Evolutionary conservation across 2,888 invertebrate genomes (phyloP).

Genomic region (Carcina quercana): DNA sequence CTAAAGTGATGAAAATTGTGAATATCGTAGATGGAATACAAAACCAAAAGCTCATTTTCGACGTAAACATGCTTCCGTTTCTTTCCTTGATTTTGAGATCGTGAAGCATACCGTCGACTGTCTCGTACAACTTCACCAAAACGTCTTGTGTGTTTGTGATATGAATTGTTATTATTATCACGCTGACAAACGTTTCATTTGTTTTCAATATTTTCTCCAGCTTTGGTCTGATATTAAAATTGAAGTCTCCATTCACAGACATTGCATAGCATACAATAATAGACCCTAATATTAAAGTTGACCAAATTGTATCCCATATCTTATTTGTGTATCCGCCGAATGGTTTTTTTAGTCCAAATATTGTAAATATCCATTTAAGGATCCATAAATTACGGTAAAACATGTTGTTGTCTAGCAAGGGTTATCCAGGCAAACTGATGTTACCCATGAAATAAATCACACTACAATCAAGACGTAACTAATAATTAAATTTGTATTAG

Average conservation of each 20-base stretch:
- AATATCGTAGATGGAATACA: constrained; percentile 19
- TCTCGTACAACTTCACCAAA: constrained; percentile 24
- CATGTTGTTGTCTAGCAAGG: no score
- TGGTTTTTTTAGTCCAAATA: constrained; percentile 32
- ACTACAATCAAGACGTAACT: no score
- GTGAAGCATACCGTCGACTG: constrained; percentile 18
- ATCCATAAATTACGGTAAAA: constrained; percentile 28
- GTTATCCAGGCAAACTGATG: no score
- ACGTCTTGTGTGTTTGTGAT: constrained; percentile 18
- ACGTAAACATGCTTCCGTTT: constrained; percentile 23
- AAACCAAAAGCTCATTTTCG: constrained; percentile 35
- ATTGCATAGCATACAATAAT: constrained; percentile 17
- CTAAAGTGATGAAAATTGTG: constrained; percentile 23
- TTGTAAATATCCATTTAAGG: constrained; percentile 23
- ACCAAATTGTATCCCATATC: constrained; percentile 23
- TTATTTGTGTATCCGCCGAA: constrained; percentile 13
- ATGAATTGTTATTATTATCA: constrained; percentile 22
- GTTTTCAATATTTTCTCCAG: constrained; percentile 23
- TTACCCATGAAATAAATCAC: no score
- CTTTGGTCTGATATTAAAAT: constrained; percentile 22
- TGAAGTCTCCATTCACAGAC: constrained; percentile 11
- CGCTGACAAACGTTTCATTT: constrained; percentile 28
- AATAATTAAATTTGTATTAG: no score
- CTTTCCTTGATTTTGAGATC: constrained; percentile 21
- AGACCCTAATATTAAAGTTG: constrained; percentile 18